Percentiles rank a stretch among this genome's conserved stretches.
Conservation (phyloP, 2,888 invertebrate genomes). For the Serrognathus titanus region DNA sequence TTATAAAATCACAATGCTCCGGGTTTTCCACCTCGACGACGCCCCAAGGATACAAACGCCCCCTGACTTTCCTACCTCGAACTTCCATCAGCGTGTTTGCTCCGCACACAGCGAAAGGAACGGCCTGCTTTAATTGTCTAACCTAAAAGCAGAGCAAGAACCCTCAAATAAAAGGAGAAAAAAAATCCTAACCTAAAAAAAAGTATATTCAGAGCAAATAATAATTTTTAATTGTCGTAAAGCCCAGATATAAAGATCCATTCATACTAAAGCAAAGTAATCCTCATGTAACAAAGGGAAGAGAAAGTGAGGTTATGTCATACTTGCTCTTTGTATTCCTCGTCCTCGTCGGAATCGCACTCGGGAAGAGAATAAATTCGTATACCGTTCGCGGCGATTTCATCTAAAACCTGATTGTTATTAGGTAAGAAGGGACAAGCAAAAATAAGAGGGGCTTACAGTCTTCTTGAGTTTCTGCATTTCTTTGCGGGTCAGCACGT, state of each 20-base stretch:
- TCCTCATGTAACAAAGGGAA: not conserved
- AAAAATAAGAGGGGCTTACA: conserved; percentile 47
- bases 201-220: no score
- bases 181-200: no score
- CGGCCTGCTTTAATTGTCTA: conserved; percentile 85
- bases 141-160: conserved; percentile 52
- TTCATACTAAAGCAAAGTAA: no score
- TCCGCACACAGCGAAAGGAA: conserved; percentile 98
- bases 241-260: no score
- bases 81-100: conserved; percentile 89
- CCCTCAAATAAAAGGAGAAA: not conserved
- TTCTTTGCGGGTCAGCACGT: conserved; percentile 91
- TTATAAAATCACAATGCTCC: conserved; percentile 97
- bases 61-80: conserved; percentile 87
- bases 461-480: conserved; percentile 80
- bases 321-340: conserved; percentile 88
- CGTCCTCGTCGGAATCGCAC: conserved; percentile 93
- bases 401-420: conserved; percentile 69
- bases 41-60: conserved; percentile 96
- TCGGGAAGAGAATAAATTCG: conserved; percentile 94
- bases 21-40: conserved; percentile 98
- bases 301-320: conserved; percentile 14
- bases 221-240: no score
- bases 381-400: conserved; percentile 87
- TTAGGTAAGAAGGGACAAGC: not conserved